Evolutionary conservation across 2,113 vertebrate species (phyloP).

Genomic region (Lagopus leucura): DNA sequence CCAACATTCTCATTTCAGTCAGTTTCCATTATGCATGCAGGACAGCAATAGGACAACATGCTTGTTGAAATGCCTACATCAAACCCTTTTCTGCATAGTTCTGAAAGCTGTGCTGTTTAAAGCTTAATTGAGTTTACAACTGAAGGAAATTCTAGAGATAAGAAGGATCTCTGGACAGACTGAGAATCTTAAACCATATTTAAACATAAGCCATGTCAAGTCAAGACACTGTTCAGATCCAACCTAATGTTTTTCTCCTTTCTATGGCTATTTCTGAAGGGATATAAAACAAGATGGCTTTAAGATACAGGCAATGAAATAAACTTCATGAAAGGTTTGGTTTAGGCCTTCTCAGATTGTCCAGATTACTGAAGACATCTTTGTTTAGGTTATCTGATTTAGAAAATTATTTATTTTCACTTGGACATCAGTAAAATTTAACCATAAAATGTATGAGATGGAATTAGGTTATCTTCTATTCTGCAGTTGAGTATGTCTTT

Average conservation of each 20-base stretch:
- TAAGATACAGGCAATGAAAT: background rate
- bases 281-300: background rate
- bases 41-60: background rate
- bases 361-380: background rate
- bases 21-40: rapidly evolving
- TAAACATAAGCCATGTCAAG: background rate
- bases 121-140: background rate
- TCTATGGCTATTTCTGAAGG: background rate
- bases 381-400: background rate
- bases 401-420: background rate
- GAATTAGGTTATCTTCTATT: background rate
- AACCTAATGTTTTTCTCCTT: background rate
- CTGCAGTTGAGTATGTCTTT: background rate
- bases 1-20: background rate
- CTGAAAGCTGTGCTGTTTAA: background rate
- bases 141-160: background rate
- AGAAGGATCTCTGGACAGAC: background rate
- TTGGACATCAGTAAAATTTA: background rate
- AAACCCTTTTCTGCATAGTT: background rate
- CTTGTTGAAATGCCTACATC: background rate
- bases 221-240: background rate
- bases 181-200: background rate
- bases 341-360: background rate
- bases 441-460: background rate
- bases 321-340: background rate